phyloP scores from a whole-genome alignment of 2,797 vertebrate genomes.

The Emydoidea blandingii region DNA sequence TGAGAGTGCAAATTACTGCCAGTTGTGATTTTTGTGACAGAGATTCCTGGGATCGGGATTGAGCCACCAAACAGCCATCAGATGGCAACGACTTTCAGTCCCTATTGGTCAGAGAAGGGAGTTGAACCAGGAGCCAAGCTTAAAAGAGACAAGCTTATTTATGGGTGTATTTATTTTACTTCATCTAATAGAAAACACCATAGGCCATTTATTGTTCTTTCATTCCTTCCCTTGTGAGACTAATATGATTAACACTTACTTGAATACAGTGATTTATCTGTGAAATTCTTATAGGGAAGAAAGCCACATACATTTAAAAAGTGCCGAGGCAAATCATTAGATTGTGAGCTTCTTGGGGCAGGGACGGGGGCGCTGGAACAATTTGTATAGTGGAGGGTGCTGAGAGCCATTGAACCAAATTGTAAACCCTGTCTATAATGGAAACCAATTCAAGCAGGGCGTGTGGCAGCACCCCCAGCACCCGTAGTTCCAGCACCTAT shows the following conservation, averaged over 20 bases:
- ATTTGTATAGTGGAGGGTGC: no score
- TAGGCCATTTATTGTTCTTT: neutral
- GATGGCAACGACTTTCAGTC: conserved; percentile 46
- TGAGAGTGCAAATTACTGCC: conserved; percentile 28
- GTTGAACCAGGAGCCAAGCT: neutral
- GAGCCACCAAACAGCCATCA: conserved; percentile 46
- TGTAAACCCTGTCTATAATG: no score
- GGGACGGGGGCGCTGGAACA: no score
- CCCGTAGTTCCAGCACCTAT: no score
- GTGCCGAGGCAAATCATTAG: neutral
- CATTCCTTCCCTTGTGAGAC: conserved; percentile 14
- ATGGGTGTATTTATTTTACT: neutral
- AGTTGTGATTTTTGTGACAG: neutral
- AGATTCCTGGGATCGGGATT: conserved; percentile 1
- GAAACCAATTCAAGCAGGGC: no score
- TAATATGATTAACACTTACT: neutral
- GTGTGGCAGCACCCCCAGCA: no score
- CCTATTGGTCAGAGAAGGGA: neutral
- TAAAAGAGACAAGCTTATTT: neutral
- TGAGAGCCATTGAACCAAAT: no score
- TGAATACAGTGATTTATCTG: conserved; percentile 1
- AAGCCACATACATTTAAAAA: neutral
- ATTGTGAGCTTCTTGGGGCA: neutral
- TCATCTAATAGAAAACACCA: neutral
- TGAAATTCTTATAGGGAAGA: conserved; percentile 1